Evolutionary conservation across 2,888 invertebrate species (phyloP).

Genomic region (Meandrusa payeni): DNA sequence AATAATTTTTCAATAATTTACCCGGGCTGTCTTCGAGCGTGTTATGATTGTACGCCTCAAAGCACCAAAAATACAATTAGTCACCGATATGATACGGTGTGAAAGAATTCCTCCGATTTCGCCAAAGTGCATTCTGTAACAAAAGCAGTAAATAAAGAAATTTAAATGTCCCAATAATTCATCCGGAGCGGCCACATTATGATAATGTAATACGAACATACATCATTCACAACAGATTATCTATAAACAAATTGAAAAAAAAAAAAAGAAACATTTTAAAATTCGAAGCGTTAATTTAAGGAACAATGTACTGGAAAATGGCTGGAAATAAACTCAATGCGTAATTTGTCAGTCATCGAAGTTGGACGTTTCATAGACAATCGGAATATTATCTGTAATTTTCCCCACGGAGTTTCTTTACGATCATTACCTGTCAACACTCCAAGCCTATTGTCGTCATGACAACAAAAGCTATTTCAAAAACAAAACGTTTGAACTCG

Average conservation of each 20-base stretch:
- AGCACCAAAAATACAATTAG: constrained; percentile 25
- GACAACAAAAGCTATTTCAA: constrained; percentile 47
- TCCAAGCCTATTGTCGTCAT: constrained; percentile 57
- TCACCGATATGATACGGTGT: constrained; percentile 24
- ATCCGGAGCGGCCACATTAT: constrained; percentile 51
- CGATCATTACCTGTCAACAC: constrained; percentile 67
- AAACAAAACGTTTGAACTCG: constrained; percentile 28
- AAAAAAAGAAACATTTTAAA: constrained; percentile 21
- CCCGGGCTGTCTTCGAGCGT: constrained; percentile 14
- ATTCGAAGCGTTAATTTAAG: constrained; percentile 27
- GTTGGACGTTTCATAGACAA: constrained; percentile 15
- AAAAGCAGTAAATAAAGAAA: constrained; percentile 67
- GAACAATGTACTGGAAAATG: constrained; percentile 44
- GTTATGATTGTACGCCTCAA: constrained; percentile 19
- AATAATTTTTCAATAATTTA: constrained; percentile 29
- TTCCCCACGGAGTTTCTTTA: constrained; percentile 49
- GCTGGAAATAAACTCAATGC: constrained; percentile 33
- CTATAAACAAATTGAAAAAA: constrained; percentile 47
- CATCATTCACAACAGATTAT: constrained; percentile 52
- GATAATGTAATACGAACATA: constrained; percentile 55
- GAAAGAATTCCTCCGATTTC: constrained; percentile 33
- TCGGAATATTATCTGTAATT: constrained; percentile 48
- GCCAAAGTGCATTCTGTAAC: constrained; percentile 36
- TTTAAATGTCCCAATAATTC: constrained; percentile 56
- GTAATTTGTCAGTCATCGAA: constrained; percentile 67